Evolutionary conservation across 2,797 vertebrate genomes (phyloP).

Genomic region (Brotula barbata): DNA sequence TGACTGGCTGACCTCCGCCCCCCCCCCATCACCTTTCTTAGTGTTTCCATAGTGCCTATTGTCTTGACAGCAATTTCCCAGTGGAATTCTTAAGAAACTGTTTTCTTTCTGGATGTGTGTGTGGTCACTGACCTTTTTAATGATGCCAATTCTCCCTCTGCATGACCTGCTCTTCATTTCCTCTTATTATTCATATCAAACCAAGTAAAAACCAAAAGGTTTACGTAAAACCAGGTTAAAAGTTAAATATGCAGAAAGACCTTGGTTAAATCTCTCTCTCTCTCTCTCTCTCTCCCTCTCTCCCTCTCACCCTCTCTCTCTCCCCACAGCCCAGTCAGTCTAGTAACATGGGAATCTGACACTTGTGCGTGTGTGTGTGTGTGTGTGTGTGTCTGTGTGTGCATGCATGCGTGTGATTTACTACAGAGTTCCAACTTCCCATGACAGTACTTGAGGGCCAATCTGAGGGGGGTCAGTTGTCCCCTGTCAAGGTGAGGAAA

Average conservation of each 20-base stretch:
- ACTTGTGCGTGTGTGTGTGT: constrained; percentile 11
- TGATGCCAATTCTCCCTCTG: constrained; percentile 36
- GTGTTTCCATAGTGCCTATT: constrained; percentile 71
- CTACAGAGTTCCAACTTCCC: constrained; percentile 73
- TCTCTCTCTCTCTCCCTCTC: background rate
- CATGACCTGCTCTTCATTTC: constrained; percentile 36
- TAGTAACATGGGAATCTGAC: constrained; percentile 30
- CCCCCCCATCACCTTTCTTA: no score
- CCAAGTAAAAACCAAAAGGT: constrained; percentile 46
- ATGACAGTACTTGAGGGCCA: constrained; percentile 67
- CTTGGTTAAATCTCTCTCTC: background rate
- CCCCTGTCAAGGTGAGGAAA: constrained; percentile 67
- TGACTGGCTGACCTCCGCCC: no score
- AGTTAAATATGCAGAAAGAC: constrained; percentile 18
- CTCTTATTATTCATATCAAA: constrained; percentile 44
- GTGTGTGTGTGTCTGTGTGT: constrained; percentile 6
- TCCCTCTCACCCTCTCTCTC: no score
- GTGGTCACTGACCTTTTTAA: constrained; percentile 48
- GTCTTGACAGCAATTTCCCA: constrained; percentile 63
- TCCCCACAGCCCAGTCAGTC: no score
- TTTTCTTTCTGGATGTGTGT: constrained; percentile 6
- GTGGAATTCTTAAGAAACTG: constrained; percentile 61
- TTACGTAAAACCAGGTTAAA: background rate
- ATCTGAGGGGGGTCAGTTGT: constrained; percentile 65
- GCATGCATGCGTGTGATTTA: constrained; percentile 33